Conservation (phyloP, 2,113 vertebrate species). For the Accipiter virgatus region DNA sequence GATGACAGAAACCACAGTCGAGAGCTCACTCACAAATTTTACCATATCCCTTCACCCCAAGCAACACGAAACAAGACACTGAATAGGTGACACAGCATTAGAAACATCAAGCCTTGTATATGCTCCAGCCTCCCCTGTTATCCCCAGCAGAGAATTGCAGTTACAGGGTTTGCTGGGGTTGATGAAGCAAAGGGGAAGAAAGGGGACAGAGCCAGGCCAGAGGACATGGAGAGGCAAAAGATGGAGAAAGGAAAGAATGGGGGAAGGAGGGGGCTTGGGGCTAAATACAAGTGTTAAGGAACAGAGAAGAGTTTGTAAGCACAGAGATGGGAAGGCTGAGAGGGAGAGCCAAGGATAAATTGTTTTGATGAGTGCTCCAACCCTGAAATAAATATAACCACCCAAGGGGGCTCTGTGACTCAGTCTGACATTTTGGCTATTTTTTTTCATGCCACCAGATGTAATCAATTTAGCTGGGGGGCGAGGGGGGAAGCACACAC, state of each 20-base stretch:
- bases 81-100: not conserved
- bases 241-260: not conserved
- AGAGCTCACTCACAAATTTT: not conserved
- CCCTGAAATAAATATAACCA: constrained; percentile 64
- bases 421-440: constrained; percentile 61
- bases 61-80: not conserved
- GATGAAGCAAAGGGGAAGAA: not conserved
- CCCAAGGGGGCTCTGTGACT: constrained; percentile 66
- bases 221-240: not conserved
- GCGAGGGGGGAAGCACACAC: not conserved
- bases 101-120: not conserved
- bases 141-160: not conserved
- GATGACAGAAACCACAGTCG: not conserved
- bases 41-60: not conserved
- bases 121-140: not conserved
- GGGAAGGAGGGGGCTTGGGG: not conserved
- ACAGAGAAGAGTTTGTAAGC: not conserved
- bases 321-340: constrained; percentile 25
- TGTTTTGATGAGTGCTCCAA: constrained; percentile 61
- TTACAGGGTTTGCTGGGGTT: not conserved
- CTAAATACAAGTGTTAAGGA: not conserved
- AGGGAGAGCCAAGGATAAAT: constrained; percentile 58
- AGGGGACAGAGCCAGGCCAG: not conserved
- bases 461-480: constrained; percentile 59
- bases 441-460: constrained; percentile 63